A percentile compares a stretch with the other conserved stretches of the same genome.
phyloP scores from a whole-genome alignment of 2,888 invertebrate species.

The Lymantria monacha region DNA sequence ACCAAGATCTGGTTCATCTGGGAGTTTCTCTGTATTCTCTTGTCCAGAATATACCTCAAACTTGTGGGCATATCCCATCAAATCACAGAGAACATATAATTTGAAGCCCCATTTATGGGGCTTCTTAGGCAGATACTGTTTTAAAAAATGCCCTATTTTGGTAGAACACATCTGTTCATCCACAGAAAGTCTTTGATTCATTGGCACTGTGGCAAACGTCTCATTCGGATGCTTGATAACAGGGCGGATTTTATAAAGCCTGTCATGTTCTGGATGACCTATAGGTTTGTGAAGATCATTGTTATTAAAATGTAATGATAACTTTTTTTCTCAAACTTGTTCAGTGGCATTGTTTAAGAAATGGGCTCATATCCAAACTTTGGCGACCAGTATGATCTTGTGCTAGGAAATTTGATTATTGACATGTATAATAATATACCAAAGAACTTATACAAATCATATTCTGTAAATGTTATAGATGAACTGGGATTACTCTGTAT shows the following conservation, averaged over 20 bases:
- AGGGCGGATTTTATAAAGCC: constrained; percentile 22
- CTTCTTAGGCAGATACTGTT: constrained; percentile 36
- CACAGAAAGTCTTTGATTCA: constrained; percentile 34
- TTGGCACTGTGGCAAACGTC: constrained; percentile 32
- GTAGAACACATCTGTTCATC: constrained; percentile 37
- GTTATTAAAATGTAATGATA: constrained; percentile 2
- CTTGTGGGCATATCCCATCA: constrained; percentile 8
- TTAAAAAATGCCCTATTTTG: constrained; percentile 36
- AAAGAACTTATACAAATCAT: constrained; percentile 18
- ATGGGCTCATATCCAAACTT: constrained; percentile 22
- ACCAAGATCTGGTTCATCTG: constrained; percentile 16
- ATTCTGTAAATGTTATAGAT: constrained; percentile 18
- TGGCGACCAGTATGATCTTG: constrained; percentile 24
- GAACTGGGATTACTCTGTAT: constrained; percentile 14
- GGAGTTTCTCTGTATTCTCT: constrained; percentile 38
- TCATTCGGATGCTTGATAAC: constrained; percentile 30
- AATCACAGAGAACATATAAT: constrained; percentile 10
- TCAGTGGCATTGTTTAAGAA: constrained; percentile 6
- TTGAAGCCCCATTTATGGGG: constrained; percentile 10
- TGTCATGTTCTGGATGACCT: constrained; percentile 20
- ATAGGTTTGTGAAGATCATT: constrained; percentile 8
- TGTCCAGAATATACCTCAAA: constrained; percentile 33
- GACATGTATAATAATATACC: constrained; percentile 19
- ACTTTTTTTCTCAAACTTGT: constrained; percentile 30
- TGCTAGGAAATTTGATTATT: constrained; percentile 17